Percentiles rank a stretch among this genome's conserved stretches.
These are phyloP conservation scores for Ctenicera cuprea DNA, from an alignment of 2,888 invertebrate species.

Conservation along the genomic window DNA sequence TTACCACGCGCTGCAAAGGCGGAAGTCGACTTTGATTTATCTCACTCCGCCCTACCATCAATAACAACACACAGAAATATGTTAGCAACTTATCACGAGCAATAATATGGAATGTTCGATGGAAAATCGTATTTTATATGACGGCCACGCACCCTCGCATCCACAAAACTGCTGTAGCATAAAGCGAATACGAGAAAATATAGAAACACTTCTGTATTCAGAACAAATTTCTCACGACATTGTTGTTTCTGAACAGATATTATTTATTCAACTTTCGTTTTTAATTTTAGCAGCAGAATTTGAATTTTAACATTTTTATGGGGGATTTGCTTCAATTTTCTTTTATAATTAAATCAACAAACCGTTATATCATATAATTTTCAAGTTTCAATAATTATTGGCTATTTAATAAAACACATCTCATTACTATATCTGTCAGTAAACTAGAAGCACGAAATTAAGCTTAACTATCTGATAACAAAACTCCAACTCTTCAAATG, in stretches of 20 bases:
- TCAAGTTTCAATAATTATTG: too few relatives aligned
- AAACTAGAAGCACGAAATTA: background rate
- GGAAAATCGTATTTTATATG: slow-evolving; percentile 46
- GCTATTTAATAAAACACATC: too few relatives aligned
- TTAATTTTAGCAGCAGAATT: background rate
- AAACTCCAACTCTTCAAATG: slow-evolving; percentile 28
- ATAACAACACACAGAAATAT: slow-evolving; percentile 51
- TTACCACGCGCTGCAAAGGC: slow-evolving; percentile 42
- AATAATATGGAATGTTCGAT: slow-evolving; percentile 45
- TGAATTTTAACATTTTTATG: background rate
- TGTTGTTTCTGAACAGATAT: background rate
- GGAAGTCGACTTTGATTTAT: slow-evolving; percentile 51
- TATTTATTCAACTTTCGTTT: background rate
- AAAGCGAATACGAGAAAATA: slow-evolving; percentile 32
- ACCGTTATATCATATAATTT: too few relatives aligned
- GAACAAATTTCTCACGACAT: background rate
- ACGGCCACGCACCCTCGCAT: slow-evolving; percentile 42
- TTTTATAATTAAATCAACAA: too few relatives aligned
- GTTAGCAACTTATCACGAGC: slow-evolving; percentile 47
- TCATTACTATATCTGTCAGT: too few relatives aligned
- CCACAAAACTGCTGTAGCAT: slow-evolving; percentile 20
- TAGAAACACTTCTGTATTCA: slow-evolving; percentile 18
- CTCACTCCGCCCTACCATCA: slow-evolving; percentile 47
- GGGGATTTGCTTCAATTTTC: background rate
- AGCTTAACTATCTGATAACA: slow-evolving; percentile 5